Evolutionary conservation across 2,888 invertebrate genomes (phyloP).

Genomic region (Rhabditoides inermis): DNA sequence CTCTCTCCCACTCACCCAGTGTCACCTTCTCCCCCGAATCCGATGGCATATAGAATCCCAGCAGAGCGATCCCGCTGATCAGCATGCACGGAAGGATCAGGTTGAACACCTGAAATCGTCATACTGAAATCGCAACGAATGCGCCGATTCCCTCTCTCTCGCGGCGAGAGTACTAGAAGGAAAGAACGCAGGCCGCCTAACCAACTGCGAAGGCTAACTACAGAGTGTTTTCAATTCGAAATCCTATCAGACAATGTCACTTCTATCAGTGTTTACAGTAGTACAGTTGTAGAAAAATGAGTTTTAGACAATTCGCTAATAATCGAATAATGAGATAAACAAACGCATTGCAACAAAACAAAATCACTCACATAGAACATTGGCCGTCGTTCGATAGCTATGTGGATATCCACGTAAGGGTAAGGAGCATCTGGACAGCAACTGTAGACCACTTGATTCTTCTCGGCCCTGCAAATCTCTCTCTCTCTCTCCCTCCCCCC

Average conservation of each 20-base stretch:
- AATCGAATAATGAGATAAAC: background rate
- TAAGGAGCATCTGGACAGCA: constrained; percentile 69
- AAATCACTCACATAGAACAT: constrained; percentile 56
- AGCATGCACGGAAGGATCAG: constrained; percentile 74
- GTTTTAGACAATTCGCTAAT: too few relatives aligned
- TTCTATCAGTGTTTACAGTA: background rate
- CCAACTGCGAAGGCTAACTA: too few relatives aligned
- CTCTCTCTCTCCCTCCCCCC: too few relatives aligned
- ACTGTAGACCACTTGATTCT: constrained; percentile 69
- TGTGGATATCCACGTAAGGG: constrained; percentile 74
- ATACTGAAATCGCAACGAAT: too few relatives aligned
- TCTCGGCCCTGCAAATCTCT: constrained; percentile 44
- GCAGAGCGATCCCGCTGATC: constrained; percentile 75
- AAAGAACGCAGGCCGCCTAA: too few relatives aligned
- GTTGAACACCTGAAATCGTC: constrained; percentile 64
- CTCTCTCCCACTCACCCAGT: constrained; percentile 63
- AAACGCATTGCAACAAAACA: background rate
- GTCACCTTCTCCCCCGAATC: constrained; percentile 81
- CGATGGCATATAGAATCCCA: constrained; percentile 79
- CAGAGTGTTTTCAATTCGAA: too few relatives aligned
- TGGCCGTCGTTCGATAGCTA: constrained; percentile 68
- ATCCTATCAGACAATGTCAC: background rate
- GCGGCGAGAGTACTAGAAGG: too few relatives aligned
- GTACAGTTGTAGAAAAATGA: too few relatives aligned
- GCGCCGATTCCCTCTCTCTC: too few relatives aligned